Evolutionary conservation across 2,113 vertebrate genomes (phyloP).

Genomic region (Beaufortia kweichowensis): DNA sequence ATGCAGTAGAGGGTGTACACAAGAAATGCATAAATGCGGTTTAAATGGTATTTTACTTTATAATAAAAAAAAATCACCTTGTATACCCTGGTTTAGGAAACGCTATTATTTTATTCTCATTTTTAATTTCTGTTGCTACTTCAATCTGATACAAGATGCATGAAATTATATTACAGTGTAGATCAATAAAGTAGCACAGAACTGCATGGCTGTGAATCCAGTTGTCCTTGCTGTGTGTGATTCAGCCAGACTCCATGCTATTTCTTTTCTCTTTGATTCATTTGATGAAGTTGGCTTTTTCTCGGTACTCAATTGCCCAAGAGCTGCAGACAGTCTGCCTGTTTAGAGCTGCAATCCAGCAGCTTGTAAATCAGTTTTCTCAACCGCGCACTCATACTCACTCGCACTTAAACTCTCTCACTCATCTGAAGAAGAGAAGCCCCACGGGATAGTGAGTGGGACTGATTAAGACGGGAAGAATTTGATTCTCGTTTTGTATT

Average conservation of each 20-base stretch:
- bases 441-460: constrained; percentile 11
- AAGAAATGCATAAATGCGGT: too few species aligned
- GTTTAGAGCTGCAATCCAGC: constrained; percentile 51
- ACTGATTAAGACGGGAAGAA: constrained; percentile 40
- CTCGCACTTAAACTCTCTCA: constrained; percentile 38
- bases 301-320: constrained; percentile 66
- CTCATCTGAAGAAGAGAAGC: constrained; percentile 16
- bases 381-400: constrained; percentile 19
- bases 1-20: too few species aligned
- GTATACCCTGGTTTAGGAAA: too few species aligned
- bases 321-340: constrained; percentile 46
- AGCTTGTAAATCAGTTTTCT: constrained; percentile 55
- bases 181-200: not conserved
- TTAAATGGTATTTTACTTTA: too few species aligned
- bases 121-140: too few species aligned
- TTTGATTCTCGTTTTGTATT: constrained; percentile 43
- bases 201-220: not conserved
- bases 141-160: too few species aligned
- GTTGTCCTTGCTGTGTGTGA: constrained; percentile 60
- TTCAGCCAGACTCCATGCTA: constrained; percentile 58
- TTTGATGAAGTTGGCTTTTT: constrained; percentile 62
- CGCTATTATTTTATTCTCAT: too few species aligned
- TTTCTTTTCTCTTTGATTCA: constrained; percentile 67
- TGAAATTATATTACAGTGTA: too few species aligned
- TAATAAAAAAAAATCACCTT: too few species aligned